A percentile compares a stretch with the other conserved stretches of the same genome.
Conservation (phyloP, 2,797 vertebrate species). For the Amniataba percoides region DNA sequence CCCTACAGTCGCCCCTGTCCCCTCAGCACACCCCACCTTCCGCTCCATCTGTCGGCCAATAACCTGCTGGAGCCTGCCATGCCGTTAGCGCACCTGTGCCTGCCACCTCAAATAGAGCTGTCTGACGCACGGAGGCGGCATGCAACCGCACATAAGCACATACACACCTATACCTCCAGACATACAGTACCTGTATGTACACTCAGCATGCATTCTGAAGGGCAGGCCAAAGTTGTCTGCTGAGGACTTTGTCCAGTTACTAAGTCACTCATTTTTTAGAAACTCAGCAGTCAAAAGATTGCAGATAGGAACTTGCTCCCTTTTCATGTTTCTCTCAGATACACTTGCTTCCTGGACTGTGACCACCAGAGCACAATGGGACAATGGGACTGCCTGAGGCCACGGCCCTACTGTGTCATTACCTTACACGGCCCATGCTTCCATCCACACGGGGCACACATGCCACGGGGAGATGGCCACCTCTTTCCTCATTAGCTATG, state of each 20-base stretch:
- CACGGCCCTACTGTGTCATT: constrained; percentile 54
- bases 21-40: constrained; percentile 71
- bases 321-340: constrained; percentile 48
- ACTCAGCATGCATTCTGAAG: constrained; percentile 17
- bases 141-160: constrained; percentile 55
- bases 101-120: constrained; percentile 85
- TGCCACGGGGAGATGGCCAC: constrained; percentile 64
- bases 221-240: constrained; percentile 41
- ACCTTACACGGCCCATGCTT: constrained; percentile 50
- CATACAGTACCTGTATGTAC: constrained; percentile 20
- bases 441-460: constrained; percentile 57
- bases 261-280: constrained; percentile 50
- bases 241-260: constrained; percentile 45
- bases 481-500: constrained; percentile 67
- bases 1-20: constrained; percentile 53
- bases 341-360: constrained; percentile 60
- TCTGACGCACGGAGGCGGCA: constrained; percentile 73
- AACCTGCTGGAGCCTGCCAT: constrained; percentile 83
- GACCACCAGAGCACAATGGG: constrained; percentile 60
- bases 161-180: constrained; percentile 42
- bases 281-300: constrained; percentile 39
- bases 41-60: constrained; percentile 86
- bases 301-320: constrained; percentile 34
- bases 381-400: constrained; percentile 63
- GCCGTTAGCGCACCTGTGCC: constrained; percentile 83